Evolutionary conservation across 2,888 invertebrate genomes (phyloP), one percentile per base, ranked within the genome.

Genomic region (Nebria salina): DNA sequence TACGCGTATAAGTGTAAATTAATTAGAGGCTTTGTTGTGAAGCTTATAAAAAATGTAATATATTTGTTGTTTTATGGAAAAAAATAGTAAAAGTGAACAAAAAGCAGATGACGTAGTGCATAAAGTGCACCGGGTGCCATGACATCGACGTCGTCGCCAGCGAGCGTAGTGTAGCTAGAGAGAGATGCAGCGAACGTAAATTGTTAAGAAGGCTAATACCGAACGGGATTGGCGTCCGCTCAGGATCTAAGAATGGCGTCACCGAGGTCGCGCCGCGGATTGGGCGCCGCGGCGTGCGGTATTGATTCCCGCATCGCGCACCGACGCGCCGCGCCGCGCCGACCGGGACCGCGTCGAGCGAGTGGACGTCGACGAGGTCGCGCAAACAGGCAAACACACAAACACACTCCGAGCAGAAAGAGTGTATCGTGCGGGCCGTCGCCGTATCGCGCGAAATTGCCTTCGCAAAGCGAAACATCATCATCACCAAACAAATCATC

Each of bases 381-480:
- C 78, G 65, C 81, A 74, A 74, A 70, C 77, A 43, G 74, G 81
- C 77, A 73, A 64, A 82, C 80, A 54, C 77, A 77, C 72, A 76
- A 78, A 75, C 72, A 66, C 70, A 26, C 70, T 26, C 13, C 34
- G n/a, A 70, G 83, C 81, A 83, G 79, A 87, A 87, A 87, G 87
- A 90, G 90, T 90, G 89, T 90, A 89, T 89, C 89, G 87, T 83
- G 84, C 83, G 87, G 87, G 87, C 88, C 54, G 26, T 54, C 80
- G 86, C 86, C 88, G 88, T 54, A 13, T 54, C 13, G 54, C 54
- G 54, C 54, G 54, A 54, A 25, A 88, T 87, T 34, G 65, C 41
- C 70, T 11, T 75, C 66, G 80, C 70, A 80, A 25, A 25, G 76
- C 15, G 26, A 70, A 68, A 75, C 65, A 20, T 43, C 43, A 41